phyloP scores from a whole-genome alignment of 2,888 invertebrate genomes.

The Synergus itoensis region DNA sequence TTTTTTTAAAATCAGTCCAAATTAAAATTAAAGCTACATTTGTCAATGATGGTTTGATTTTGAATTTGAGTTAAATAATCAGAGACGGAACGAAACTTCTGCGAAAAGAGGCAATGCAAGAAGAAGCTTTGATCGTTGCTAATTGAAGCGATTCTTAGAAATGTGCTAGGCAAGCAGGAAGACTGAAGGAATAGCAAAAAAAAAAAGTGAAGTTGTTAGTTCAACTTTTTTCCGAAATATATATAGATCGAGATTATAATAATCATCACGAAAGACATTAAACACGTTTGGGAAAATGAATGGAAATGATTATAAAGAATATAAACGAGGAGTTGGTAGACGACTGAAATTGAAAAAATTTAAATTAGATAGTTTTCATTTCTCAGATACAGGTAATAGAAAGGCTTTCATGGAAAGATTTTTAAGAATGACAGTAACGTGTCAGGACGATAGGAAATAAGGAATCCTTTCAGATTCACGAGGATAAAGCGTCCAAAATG shows the following conservation, averaged over 20 bases:
- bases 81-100: neutral
- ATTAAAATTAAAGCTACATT: neutral
- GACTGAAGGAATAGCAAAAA: neutral
- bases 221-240: no score
- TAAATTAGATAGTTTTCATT: slow-evolving; percentile 35
- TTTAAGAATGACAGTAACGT: slow-evolving; percentile 33
- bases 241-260: no score
- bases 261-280: neutral
- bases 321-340: neutral
- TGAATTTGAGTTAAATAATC: neutral
- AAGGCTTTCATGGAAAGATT: slow-evolving; percentile 19
- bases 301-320: neutral
- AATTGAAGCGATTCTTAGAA: neutral
- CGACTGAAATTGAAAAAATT: slow-evolving; percentile 31
- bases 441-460: slow-evolving; percentile 31
- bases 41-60: neutral
- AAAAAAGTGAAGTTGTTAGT: neutral
- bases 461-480: slow-evolving; percentile 30
- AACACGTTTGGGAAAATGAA: neutral
- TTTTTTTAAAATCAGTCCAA: no score
- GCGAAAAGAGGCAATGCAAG: neutral
- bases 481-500: slow-evolving; percentile 40
- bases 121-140: neutral
- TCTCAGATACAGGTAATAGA: slow-evolving; percentile 22
- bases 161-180: neutral